Evolutionary conservation across 2,113 vertebrate species (phyloP).

Genomic region (Sterna hirundo): DNA sequence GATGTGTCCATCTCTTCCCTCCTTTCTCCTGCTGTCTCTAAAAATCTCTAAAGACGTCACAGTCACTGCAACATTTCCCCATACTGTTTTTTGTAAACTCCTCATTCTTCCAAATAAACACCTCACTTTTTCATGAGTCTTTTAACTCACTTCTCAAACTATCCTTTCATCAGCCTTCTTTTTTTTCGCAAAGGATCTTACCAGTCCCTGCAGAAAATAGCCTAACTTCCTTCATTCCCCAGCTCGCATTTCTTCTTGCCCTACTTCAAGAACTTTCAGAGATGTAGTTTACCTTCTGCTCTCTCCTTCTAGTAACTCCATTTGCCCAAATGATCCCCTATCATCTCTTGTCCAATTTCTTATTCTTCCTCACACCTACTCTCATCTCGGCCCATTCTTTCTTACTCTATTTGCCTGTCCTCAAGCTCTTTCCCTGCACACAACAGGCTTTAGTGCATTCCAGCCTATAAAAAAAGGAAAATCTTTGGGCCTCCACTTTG

Average conservation of each 20-base stretch:
- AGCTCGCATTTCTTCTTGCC: neutral
- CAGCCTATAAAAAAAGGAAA: neutral
- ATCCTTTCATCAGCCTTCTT: neutral
- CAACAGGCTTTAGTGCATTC: neutral
- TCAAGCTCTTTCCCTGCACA: neutral
- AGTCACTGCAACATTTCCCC: neutral
- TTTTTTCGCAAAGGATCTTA: neutral
- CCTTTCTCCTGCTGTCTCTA: neutral
- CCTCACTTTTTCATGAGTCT: neutral
- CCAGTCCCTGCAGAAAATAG: neutral
- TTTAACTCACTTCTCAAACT: neutral
- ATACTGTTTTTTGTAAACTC: neutral
- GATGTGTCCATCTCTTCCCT: neutral
- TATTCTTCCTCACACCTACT: neutral
- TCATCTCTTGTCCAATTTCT: neutral
- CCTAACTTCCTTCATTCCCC: neutral
- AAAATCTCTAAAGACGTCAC: neutral
- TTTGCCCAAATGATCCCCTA: neutral
- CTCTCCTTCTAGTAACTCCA: neutral
- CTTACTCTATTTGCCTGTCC: neutral
- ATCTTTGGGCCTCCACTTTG: neutral
- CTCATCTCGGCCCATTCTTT: neutral
- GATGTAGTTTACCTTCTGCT: neutral
- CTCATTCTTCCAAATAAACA: neutral
- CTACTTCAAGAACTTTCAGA: neutral